Percentiles rank a stretch among this genome's conserved stretches.
Evolutionary conservation across 2,888 invertebrate genomes (phyloP).

Genomic region (Ceriagrion tenellum): DNA sequence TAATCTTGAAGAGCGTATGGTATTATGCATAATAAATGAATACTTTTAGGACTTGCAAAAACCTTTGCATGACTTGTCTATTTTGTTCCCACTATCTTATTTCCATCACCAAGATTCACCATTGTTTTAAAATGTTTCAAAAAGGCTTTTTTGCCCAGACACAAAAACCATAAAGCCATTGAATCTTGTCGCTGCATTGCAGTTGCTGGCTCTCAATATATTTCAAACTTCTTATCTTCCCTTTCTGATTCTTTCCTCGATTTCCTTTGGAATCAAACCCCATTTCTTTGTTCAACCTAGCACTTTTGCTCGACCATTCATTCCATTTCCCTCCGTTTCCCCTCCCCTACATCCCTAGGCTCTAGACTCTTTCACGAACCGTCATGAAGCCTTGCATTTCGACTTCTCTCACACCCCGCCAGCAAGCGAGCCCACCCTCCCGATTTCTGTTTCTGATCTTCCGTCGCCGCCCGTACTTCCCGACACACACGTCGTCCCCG

Average conservation of each 20-base stretch:
- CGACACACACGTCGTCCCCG: no score
- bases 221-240: not conserved
- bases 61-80: no score
- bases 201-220: not conserved
- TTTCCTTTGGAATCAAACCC: not conserved
- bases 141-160: no score
- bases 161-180: no score
- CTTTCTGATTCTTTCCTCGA: not conserved
- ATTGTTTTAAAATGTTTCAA: no score
- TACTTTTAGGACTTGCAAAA: no score
- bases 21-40: no score
- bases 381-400: not conserved
- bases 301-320: not conserved
- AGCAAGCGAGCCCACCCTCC: not conserved
- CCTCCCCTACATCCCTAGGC: not conserved
- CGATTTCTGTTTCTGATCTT: not conserved
- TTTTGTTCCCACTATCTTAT: no score
- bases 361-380: not conserved
- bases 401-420: not conserved
- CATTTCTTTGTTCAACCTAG: not conserved
- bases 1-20: no score
- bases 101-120: no score
- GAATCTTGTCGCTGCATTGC: not conserved
- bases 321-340: not conserved
- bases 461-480: not conserved